These are phyloP conservation scores for Halcyon leucocephala DNA, from an alignment of 2,797 vertebrate genomes.

Conservation along the genomic window DNA sequence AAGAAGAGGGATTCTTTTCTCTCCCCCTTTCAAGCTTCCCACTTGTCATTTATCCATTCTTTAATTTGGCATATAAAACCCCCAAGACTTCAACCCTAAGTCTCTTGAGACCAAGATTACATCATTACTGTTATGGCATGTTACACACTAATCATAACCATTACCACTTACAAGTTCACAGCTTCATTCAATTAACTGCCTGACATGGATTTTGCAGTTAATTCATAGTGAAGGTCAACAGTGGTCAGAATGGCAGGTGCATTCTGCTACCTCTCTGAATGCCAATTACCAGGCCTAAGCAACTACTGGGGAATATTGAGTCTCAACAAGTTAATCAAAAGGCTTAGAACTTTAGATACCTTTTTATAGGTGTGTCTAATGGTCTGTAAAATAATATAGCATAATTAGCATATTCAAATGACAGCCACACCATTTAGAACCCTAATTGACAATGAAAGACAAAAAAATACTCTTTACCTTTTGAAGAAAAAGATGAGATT, in stretches of 20 bases:
- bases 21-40: constrained; percentile 20
- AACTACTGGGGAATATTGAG: constrained; percentile 31
- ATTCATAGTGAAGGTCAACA: constrained; percentile 69
- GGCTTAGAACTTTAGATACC: constrained; percentile 29
- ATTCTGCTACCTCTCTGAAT: constrained; percentile 70
- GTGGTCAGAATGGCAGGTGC: constrained; percentile 71
- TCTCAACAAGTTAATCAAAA: constrained; percentile 69
- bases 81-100: constrained; percentile 19
- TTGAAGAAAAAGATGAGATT: background rate
- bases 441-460: constrained; percentile 30
- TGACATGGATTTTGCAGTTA: constrained; percentile 72
- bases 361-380: constrained; percentile 37
- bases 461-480: background rate
- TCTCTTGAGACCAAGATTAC: constrained; percentile 59
- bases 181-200: constrained; percentile 74
- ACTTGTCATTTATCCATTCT: constrained; percentile 37
- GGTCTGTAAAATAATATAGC: constrained; percentile 52
- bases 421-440: constrained; percentile 36
- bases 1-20: constrained; percentile 7
- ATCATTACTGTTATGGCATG: constrained; percentile 52
- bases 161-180: constrained; percentile 68
- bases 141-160: constrained; percentile 73
- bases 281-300: constrained; percentile 63
- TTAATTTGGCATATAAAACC: constrained; percentile 37
- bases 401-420: constrained; percentile 41